Evolutionary conservation across 2,797 vertebrate species (phyloP).

Genomic region (Austrolebias charrua): DNA sequence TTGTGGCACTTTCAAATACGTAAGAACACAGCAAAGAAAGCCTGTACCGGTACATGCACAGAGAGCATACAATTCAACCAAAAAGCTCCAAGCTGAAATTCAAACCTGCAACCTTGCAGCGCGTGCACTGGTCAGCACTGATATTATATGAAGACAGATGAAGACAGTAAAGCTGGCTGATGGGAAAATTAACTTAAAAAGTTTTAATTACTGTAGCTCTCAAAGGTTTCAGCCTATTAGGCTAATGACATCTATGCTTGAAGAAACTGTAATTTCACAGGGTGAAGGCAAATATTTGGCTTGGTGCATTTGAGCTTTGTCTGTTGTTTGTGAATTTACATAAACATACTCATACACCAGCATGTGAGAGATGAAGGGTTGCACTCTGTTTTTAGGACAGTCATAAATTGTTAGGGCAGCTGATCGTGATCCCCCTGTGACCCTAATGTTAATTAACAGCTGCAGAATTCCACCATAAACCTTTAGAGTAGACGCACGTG

Average conservation of each 20-base stretch:
- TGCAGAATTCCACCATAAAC: conserved; percentile 74
- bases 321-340: conserved; percentile 4
- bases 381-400: conserved; percentile 52
- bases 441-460: conserved; percentile 77
- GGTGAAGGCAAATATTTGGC: conserved; percentile 1
- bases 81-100: too few species aligned
- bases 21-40: too few species aligned
- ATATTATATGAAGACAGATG: too few species aligned
- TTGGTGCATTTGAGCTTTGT: conserved; percentile 10
- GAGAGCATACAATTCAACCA: too few species aligned
- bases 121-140: neutral
- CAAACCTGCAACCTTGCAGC: too few species aligned
- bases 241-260: conserved; percentile 32
- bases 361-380: conserved; percentile 38
- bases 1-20: too few species aligned
- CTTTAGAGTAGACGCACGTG: conserved; percentile 60
- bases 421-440: conserved; percentile 69
- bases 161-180: neutral
- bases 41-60: too few species aligned
- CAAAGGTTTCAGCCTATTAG: conserved; percentile 33
- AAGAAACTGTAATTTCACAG: conserved; percentile 16
- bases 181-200: conserved; percentile 1
- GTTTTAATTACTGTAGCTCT: conserved; percentile 29
- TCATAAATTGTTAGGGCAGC: conserved; percentile 67
- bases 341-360: conserved; percentile 28